Evolutionary conservation across 64 coral and sea anemone species (phyloP).

Genomic region (Catalaphyllia jardinei): DNA sequence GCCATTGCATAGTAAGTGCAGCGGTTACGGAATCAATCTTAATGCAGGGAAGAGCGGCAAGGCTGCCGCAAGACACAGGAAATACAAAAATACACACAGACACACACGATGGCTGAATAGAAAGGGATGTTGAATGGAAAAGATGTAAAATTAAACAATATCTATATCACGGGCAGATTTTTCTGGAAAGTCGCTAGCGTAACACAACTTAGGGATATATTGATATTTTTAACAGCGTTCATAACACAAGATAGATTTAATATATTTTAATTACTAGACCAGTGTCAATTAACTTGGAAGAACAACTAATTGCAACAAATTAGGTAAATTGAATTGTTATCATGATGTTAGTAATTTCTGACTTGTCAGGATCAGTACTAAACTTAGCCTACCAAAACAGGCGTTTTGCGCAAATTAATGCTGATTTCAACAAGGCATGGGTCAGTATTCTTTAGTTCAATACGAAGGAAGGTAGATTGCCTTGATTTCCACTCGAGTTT

Average conservation of each 20-base stretch:
- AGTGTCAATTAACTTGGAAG: not conserved
- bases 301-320: not conserved
- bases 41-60: not conserved
- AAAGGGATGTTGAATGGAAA: not conserved
- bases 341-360: not conserved
- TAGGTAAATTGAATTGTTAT: not conserved
- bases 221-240: not conserved
- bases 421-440: not conserved
- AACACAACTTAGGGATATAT: conserved; percentile 9
- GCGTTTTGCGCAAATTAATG: not conserved
- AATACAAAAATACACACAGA: not conserved
- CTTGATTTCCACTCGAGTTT: not conserved
- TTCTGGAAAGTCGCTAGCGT: conserved; percentile 28
- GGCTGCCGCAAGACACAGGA: not conserved
- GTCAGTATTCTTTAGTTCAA: conserved; percentile 13
- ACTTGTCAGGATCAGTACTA: not conserved
- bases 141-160: not conserved
- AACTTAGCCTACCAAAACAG: not conserved
- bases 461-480: not conserved
- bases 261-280: not conserved
- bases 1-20: no score
- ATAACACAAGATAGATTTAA: conserved; percentile 8
- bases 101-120: not conserved
- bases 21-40: no score
- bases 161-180: not conserved